Conservation (phyloP, 2,888 invertebrate species). For the Hyppa rectilinea region DNA sequence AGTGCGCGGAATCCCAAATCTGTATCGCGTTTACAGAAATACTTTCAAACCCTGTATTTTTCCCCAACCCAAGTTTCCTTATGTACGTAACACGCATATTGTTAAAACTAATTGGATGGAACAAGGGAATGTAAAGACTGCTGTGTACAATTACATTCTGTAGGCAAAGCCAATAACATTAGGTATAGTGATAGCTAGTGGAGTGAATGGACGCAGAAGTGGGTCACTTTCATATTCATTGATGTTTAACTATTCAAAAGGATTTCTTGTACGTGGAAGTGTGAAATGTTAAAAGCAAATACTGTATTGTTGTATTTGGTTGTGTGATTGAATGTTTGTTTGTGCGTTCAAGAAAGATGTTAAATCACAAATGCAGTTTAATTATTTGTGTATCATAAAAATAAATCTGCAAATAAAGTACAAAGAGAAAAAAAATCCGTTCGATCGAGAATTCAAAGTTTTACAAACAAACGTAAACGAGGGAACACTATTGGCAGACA, state of each 20-base stretch:
- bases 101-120: conserved; percentile 47
- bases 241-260: conserved; percentile 48
- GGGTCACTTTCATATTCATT: conserved; percentile 52
- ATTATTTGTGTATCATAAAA: background rate
- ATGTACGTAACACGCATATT: conserved; percentile 36
- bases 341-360: background rate
- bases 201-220: conserved; percentile 31
- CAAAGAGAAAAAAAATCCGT: no score
- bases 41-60: conserved; percentile 12
- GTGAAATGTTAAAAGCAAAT: conserved; percentile 25
- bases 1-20: conserved; percentile 3
- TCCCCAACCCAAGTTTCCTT: conserved; percentile 18
- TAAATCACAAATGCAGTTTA: background rate
- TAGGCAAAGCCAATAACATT: conserved; percentile 44
- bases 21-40: conserved; percentile 6
- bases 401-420: conserved; percentile 20
- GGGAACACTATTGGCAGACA: conserved; percentile 45
- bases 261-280: conserved; percentile 39
- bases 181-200: conserved; percentile 18
- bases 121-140: conserved; percentile 25
- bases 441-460: conserved; percentile 43
- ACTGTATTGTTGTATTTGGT: background rate
- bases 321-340: background rate
- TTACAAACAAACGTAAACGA: conserved; percentile 46
- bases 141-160: conserved; percentile 34